A percentile compares a stretch with the other conserved stretches of the same genome.
Conservation (phyloP, 2,888 invertebrate genomes). For the Heliconius sara region DNA sequence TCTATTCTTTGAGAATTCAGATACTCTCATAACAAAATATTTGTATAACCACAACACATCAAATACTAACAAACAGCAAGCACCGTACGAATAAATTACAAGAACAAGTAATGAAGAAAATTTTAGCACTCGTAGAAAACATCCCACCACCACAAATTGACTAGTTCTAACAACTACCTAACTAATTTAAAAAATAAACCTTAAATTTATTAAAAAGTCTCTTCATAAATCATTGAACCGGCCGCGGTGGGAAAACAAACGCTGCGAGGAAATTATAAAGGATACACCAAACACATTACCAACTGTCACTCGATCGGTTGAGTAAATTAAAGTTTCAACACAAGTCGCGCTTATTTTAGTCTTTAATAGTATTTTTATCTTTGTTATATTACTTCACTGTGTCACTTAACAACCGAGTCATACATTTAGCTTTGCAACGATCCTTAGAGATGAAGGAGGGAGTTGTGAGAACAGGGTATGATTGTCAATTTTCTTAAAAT, state of each 20-base stretch:
- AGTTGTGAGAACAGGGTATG: constrained; percentile 50
- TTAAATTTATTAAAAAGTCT: constrained; percentile 78
- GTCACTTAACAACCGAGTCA: constrained; percentile 74
- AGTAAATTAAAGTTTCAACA: constrained; percentile 58
- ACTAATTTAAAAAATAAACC: constrained; percentile 64
- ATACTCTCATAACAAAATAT: constrained; percentile 62
- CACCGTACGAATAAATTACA: constrained; percentile 75
- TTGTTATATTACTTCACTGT: constrained; percentile 52
- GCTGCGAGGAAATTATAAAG: constrained; percentile 43
- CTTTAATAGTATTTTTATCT: constrained; percentile 1
- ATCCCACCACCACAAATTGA: constrained; percentile 81
- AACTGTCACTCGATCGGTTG: constrained; percentile 57
- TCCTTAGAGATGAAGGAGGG: constrained; percentile 44
- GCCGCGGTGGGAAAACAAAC: constrained; percentile 67
- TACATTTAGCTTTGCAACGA: constrained; percentile 61
- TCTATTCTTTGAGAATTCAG: constrained; percentile 70
- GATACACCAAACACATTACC: constrained; percentile 44
- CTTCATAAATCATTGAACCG: constrained; percentile 75
- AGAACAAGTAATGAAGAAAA: constrained; percentile 72
- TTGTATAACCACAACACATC: constrained; percentile 64
- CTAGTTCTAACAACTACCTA: constrained; percentile 81
- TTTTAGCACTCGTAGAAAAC: constrained; percentile 78
- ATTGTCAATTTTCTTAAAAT: background rate
- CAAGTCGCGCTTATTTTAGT: constrained; percentile 41
- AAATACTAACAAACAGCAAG: constrained; percentile 78